Percentiles rank a stretch among this genome's conserved stretches.
Conservation (phyloP, 2,113 vertebrate genomes). For the Austrofundulus limnaeus region DNA sequence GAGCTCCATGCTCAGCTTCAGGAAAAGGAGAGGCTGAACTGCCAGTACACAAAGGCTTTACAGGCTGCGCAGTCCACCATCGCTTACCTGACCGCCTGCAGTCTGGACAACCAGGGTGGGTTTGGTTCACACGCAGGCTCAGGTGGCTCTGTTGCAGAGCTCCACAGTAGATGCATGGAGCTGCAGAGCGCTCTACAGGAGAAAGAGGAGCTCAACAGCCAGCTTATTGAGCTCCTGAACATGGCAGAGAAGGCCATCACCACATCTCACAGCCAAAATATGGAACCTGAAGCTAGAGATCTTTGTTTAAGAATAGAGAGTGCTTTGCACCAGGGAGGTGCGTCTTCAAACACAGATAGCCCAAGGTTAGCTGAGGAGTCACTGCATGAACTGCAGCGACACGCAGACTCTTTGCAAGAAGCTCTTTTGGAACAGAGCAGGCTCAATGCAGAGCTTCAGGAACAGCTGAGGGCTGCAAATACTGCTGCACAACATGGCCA, state of each 20-base stretch:
- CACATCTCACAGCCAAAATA: conserved; percentile 17
- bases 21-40: conserved; percentile 70
- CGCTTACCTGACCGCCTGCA: conserved; percentile 80
- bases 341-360: conserved; percentile 25
- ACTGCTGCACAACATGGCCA: conserved; percentile 6
- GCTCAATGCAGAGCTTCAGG: conserved; percentile 65
- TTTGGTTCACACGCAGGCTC: conserved; percentile 24
- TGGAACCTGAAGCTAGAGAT: conserved; percentile 43
- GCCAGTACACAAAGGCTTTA: conserved; percentile 66
- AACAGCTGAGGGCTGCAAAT: conserved; percentile 68
- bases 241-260: conserved; percentile 52
- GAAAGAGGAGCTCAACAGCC: conserved; percentile 65
- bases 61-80: conserved; percentile 79
- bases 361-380: conserved; percentile 5
- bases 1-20: conserved; percentile 66
- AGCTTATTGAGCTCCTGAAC: conserved; percentile 67
- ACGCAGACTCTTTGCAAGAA: conserved; percentile 58
- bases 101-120: conserved; percentile 69
- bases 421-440: conserved; percentile 70
- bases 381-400: conserved; percentile 35
- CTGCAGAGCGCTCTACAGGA: conserved; percentile 65
- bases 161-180: conserved; percentile 49
- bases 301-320: conserved; percentile 61
- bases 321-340: conserved; percentile 37
- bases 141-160: conserved; percentile 19